Conservation (phyloP, 2,797 vertebrate genomes). For the Danio albolineatus region DNA sequence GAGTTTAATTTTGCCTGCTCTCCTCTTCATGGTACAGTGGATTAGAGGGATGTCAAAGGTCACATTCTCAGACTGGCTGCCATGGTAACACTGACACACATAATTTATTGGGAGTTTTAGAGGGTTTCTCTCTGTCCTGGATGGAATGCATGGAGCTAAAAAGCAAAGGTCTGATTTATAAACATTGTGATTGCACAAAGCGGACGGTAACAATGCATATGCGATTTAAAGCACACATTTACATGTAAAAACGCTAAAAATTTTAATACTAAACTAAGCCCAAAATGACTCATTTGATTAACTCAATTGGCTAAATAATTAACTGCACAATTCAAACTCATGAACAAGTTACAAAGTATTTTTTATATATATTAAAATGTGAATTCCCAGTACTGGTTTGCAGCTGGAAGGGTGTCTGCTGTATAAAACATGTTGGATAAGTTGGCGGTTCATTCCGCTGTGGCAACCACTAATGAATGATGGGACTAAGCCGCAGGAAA, state of each 20-base stretch:
- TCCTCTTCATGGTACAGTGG: slow-evolving; percentile 50
- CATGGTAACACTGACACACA: slow-evolving; percentile 55
- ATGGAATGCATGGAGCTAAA: slow-evolving; percentile 18
- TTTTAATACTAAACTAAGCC: too few species aligned
- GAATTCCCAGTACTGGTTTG: too few species aligned
- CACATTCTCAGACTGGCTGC: slow-evolving; percentile 58
- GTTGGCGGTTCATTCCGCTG: too few species aligned
- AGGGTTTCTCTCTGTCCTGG: slow-evolving; percentile 30
- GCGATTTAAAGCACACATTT: not conserved
- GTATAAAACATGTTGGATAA: too few species aligned
- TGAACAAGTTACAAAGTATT: too few species aligned
- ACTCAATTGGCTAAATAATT: too few species aligned
- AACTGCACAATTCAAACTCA: too few species aligned
- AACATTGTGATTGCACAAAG: slow-evolving; percentile 5
- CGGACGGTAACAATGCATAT: not conserved
- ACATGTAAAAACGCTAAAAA: not conserved
- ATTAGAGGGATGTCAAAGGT: slow-evolving; percentile 60
- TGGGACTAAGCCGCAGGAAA: too few species aligned
- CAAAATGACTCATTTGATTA: too few species aligned
- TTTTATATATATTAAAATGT: too few species aligned
- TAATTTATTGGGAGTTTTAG: slow-evolving; percentile 55
- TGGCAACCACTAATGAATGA: too few species aligned
- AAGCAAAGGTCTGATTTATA: not conserved
- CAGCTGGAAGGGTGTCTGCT: too few species aligned
- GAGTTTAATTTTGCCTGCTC: slow-evolving; percentile 50